Percentiles rank a stretch among this genome's conserved stretches.
These are phyloP conservation scores for Tiphia femorata DNA, from an alignment of 2,888 invertebrate species.

Conservation along the genomic window DNA sequence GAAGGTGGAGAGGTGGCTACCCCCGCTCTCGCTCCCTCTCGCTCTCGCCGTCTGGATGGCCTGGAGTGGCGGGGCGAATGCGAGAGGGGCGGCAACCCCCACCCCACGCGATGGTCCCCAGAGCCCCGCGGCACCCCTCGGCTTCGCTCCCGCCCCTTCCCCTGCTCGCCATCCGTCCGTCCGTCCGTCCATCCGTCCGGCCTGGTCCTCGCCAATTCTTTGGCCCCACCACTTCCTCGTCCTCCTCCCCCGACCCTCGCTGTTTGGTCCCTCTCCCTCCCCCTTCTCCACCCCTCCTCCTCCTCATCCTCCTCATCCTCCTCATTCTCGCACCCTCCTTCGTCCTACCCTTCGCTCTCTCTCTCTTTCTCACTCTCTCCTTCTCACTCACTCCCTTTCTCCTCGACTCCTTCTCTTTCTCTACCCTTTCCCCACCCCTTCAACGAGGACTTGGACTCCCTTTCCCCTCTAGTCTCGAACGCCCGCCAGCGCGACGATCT, in stretches of 20 bases:
- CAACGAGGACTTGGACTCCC: too few relatives aligned
- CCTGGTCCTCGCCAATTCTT: constrained; percentile 63
- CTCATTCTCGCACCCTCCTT: constrained; percentile 32
- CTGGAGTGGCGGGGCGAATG: constrained; percentile 51
- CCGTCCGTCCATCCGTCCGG: too few relatives aligned
- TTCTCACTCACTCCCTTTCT: constrained; percentile 20
- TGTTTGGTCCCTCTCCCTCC: constrained; percentile 38
- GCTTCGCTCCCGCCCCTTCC: constrained; percentile 38
- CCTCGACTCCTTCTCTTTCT: constrained; percentile 31
- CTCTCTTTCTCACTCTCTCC: constrained; percentile 15
- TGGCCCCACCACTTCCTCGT: constrained; percentile 54
- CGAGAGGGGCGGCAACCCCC: constrained; percentile 49
- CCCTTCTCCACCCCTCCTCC: constrained; percentile 22
- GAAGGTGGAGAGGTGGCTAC: constrained; percentile 56
- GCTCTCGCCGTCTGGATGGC: constrained; percentile 14
- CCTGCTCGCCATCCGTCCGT: constrained; percentile 27
- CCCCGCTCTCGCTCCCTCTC: constrained; percentile 36
- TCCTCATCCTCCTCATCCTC: constrained; percentile 28
- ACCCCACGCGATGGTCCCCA: constrained; percentile 3
- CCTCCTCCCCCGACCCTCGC: constrained; percentile 46
- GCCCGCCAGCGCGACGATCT: constrained; percentile 4
- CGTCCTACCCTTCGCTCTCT: constrained; percentile 16
- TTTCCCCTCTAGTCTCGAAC: constrained; percentile 20
- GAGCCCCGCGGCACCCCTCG: constrained; percentile 24
- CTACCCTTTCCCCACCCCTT: constrained; percentile 37